Conservation (phyloP, 2,797 vertebrate genomes). For the Chrysocyon brachyurus region DNA sequence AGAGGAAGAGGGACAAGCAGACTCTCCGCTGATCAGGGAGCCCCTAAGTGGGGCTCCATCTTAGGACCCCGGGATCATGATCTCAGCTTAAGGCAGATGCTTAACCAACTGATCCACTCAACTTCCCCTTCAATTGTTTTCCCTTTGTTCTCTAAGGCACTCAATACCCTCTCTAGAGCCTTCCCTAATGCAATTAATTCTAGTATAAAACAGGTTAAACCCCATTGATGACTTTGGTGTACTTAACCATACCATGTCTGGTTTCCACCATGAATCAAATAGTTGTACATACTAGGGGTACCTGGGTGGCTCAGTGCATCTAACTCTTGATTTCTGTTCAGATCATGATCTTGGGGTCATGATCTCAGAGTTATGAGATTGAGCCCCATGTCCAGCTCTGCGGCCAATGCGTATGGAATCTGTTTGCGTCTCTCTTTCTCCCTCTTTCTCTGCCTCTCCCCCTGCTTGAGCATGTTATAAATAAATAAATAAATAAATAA, state of each 20-base stretch:
- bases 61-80: background rate
- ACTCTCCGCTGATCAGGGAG: background rate
- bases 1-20: background rate
- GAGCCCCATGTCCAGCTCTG: background rate
- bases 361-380: background rate
- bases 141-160: background rate
- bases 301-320: background rate
- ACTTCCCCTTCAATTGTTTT: background rate
- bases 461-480: background rate
- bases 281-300: background rate
- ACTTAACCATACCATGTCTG: background rate
- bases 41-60: too few species aligned
- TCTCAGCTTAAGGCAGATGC: background rate
- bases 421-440: background rate
- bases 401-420: background rate
- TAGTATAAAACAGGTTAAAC: slow-evolving; percentile 23
- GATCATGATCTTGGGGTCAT: background rate
- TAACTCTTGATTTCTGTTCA: background rate
- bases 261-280: background rate
- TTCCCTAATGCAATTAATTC: slow-evolving; percentile 4
- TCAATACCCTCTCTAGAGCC: background rate
- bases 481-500: background rate
- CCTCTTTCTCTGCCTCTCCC: background rate
- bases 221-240: background rate
- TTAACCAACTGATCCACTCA: background rate